Evolutionary conservation across 2,797 vertebrate species (phyloP).

Genomic region (Enteromius paludinosus): DNA sequence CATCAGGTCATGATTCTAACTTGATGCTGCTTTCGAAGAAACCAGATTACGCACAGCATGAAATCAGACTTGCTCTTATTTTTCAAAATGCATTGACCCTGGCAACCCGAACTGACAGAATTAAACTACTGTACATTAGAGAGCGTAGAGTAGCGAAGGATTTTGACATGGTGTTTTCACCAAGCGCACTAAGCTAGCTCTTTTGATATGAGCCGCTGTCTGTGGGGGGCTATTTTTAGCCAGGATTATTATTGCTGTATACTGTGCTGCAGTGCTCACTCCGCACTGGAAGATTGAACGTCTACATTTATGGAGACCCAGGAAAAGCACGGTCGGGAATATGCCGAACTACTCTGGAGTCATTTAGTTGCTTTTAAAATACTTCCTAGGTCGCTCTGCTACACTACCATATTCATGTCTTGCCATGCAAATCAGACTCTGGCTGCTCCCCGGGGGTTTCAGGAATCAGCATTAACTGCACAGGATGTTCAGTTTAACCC

Average conservation of each 20-base stretch:
- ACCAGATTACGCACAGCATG: neutral
- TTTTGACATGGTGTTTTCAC: constrained; percentile 39
- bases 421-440: constrained; percentile 33
- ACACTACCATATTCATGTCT: constrained; percentile 12
- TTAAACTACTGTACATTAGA: constrained; percentile 19
- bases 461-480: neutral
- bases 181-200: constrained; percentile 31
- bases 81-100: neutral
- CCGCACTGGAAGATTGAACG: constrained; percentile 36
- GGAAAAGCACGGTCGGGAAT: constrained; percentile 6
- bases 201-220: constrained; percentile 53
- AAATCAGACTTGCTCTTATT: neutral
- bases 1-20: neutral
- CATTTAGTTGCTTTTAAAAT: constrained; percentile 11
- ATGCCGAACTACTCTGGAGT: constrained; percentile 25
- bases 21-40: constrained; percentile 6
- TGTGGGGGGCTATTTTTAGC: constrained; percentile 61
- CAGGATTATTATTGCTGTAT: constrained; percentile 61
- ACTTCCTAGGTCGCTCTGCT: neutral
- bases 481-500: constrained; percentile 43
- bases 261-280: constrained; percentile 38
- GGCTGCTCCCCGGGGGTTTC: constrained; percentile 16
- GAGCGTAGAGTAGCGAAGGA: constrained; percentile 1
- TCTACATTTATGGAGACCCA: constrained; percentile 19
- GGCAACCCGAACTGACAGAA: constrained; percentile 1